Percentiles rank a stretch among this genome's conserved stretches.
Conservation (phyloP, 2,888 invertebrate species). For the Helobdella robusta region DNA sequence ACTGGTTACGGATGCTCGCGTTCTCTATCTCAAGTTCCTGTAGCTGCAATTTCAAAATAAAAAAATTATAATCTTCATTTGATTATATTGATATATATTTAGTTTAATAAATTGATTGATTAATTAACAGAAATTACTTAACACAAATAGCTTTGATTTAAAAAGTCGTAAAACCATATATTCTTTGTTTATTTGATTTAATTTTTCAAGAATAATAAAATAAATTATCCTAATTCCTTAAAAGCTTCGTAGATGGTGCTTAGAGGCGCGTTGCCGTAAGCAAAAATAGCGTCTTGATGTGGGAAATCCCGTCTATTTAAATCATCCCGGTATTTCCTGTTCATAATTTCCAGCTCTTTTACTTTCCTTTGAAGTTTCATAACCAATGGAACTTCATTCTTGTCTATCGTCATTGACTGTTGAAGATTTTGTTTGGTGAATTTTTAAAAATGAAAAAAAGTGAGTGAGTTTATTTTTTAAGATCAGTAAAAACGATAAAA, state of each 20-base stretch:
- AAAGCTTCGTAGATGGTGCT: conserved; percentile 34
- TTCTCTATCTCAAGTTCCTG: conserved; percentile 55
- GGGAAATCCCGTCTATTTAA: conserved; percentile 59
- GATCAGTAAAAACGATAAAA: not conserved
- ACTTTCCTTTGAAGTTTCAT: conserved; percentile 62
- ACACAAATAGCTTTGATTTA: too few species aligned
- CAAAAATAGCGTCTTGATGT: conserved; percentile 15
- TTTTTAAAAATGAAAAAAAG: not conserved
- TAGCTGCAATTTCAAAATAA: conserved; percentile 38
- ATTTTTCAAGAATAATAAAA: too few species aligned
- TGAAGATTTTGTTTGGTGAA: not conserved
- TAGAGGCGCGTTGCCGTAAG: conserved; percentile 26
- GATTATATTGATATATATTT: too few species aligned
- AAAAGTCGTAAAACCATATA: too few species aligned
- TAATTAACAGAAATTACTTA: too few species aligned
- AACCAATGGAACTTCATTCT: conserved; percentile 60
- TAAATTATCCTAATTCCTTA: too few species aligned
- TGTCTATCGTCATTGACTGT: conserved; percentile 5
- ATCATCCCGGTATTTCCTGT: conserved; percentile 70
- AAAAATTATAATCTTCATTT: too few species aligned
- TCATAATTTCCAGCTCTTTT: conserved; percentile 50
- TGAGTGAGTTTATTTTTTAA: not conserved
- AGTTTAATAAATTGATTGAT: too few species aligned
- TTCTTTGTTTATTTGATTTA: too few species aligned
- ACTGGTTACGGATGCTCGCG: conserved; percentile 70